phyloP scores from a whole-genome alignment of 2,888 invertebrate species.

The Sarcophaga caerulescens region DNA sequence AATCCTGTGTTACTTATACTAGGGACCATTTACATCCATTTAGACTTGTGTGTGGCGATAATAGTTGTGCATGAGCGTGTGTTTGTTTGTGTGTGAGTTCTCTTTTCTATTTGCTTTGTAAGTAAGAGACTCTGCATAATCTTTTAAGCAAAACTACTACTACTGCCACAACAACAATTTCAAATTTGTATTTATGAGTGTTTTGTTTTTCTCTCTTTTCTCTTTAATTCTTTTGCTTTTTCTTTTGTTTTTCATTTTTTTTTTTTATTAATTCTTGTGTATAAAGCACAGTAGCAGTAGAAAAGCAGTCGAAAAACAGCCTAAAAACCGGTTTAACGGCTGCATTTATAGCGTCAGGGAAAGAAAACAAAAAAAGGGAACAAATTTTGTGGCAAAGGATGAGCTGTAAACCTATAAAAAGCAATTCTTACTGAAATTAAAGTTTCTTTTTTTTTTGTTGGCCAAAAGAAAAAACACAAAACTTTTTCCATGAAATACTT shows the following conservation, averaged over 20 bases:
- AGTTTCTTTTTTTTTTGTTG: conserved; percentile 54
- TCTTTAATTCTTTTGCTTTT: conserved; percentile 13
- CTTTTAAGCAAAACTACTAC: conserved; percentile 55
- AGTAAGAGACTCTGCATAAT: conserved; percentile 61
- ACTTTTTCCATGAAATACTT: not conserved
- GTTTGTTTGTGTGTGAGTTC: conserved; percentile 8
- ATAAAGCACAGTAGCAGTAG: not conserved
- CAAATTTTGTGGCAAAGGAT: conserved; percentile 3
- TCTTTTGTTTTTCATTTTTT: not conserved
- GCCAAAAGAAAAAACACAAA: conserved; percentile 36
- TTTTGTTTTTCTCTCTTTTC: conserved; percentile 24
- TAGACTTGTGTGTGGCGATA: conserved; percentile 15
- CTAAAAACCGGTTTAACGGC: conserved; percentile 44
- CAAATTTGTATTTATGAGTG: conserved; percentile 66
- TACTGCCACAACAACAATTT: conserved; percentile 51
- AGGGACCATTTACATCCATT: conserved; percentile 27
- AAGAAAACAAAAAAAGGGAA: not conserved
- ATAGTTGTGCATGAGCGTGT: conserved; percentile 22
- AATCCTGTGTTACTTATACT: conserved; percentile 5
- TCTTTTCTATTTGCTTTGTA: conserved; percentile 38
- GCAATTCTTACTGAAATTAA: conserved; percentile 62
- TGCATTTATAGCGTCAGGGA: not conserved
- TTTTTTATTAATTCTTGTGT: too few relatives aligned
- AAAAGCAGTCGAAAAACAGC: conserved; percentile 21
- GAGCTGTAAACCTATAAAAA: conserved; percentile 48